phyloP scores from a whole-genome alignment of 2,113 vertebrate species.

The Paralichthys olivaceus region DNA sequence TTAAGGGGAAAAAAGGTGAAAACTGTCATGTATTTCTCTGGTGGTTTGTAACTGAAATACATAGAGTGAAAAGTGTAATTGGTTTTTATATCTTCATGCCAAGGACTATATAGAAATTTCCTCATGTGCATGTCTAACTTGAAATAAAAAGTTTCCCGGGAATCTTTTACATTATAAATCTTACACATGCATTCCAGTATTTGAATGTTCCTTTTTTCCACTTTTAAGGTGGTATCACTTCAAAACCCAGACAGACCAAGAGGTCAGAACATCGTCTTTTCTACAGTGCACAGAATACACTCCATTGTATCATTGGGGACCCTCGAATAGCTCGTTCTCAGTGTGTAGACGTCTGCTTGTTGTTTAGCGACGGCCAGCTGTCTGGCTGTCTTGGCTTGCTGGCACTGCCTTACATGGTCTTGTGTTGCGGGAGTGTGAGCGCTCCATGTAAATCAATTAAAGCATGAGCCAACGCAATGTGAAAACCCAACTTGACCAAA shows the following conservation, averaged over 20 bases:
- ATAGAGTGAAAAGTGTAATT: constrained; percentile 14
- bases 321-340: constrained; percentile 4
- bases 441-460: constrained; percentile 71
- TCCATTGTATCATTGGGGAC: constrained; percentile 8
- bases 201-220: background rate
- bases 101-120: constrained; percentile 20
- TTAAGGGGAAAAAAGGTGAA: constrained; percentile 10
- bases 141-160: background rate
- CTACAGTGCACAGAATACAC: background rate
- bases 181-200: background rate
- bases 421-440: constrained; percentile 43
- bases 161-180: background rate
- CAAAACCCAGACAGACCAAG: background rate
- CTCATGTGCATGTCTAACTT: constrained; percentile 8
- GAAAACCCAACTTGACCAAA: constrained; percentile 55
- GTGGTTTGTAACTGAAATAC: constrained; percentile 10
- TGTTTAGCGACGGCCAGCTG: constrained; percentile 55
- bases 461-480: constrained; percentile 41
- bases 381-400: constrained; percentile 45
- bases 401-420: constrained; percentile 76
- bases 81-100: background rate
- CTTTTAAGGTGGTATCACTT: background rate
- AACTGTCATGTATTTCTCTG: constrained; percentile 1
- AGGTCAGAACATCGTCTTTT: constrained; percentile 20
- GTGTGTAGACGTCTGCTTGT: constrained; percentile 45